Conservation (phyloP, 2,113 vertebrate genomes). For the Sigmodon hispidus region DNA sequence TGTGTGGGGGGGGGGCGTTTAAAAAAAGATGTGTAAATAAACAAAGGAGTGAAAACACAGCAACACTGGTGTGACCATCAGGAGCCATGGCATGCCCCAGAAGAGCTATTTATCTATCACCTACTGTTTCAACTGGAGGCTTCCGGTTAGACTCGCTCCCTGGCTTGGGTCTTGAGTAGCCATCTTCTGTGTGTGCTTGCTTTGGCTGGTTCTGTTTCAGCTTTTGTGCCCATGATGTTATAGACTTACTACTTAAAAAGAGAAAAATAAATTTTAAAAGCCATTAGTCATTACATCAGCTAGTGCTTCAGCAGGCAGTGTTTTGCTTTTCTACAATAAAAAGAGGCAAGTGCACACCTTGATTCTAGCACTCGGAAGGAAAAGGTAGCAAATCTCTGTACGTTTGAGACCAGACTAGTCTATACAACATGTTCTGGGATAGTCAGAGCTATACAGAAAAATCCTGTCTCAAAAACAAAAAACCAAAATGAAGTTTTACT, state of each 20-base stretch:
- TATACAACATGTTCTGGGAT: background rate
- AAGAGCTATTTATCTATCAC: background rate
- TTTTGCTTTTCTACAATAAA: slow-evolving; percentile 4
- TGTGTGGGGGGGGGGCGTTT: too few species aligned
- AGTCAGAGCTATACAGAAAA: background rate
- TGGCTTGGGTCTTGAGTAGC: slow-evolving; percentile 60
- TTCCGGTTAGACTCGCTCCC: slow-evolving; percentile 63
- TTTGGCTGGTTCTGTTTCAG: slow-evolving; percentile 89
- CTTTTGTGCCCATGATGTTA: slow-evolving; percentile 97
- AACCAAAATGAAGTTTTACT: background rate
- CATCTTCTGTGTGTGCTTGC: slow-evolving; percentile 79
- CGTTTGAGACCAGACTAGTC: background rate
- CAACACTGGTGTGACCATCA: background rate
- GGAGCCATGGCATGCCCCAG: background rate
- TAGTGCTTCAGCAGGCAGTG: background rate
- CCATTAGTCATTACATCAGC: background rate
- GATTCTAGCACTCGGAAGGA: background rate
- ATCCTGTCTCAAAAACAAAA: background rate
- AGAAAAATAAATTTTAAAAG: slow-evolving; percentile 41
- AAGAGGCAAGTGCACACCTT: background rate
- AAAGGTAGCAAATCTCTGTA: background rate
- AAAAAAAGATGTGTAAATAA: background rate
- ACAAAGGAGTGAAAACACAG: background rate
- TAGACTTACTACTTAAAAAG: slow-evolving; percentile 81
- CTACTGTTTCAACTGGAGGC: slow-evolving; percentile 77